Conservation (phyloP, 2,797 vertebrate genomes). For the Labroides dimidiatus region DNA sequence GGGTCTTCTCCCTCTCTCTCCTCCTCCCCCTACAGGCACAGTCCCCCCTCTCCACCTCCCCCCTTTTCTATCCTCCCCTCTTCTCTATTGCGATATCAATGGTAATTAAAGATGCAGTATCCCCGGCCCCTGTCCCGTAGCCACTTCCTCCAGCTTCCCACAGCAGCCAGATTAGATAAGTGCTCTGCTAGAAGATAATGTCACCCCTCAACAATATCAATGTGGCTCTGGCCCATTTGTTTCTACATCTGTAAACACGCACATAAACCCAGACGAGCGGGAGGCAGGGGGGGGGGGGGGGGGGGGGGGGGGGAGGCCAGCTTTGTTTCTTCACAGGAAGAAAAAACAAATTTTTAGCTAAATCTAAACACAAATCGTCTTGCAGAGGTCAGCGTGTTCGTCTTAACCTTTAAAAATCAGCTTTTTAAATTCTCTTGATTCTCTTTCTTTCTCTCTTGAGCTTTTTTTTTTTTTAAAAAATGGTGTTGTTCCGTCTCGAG, state of each 20-base stretch:
- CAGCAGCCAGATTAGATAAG: conserved; percentile 85
- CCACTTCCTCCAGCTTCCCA: conserved; percentile 78
- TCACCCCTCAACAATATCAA: conserved; percentile 78
- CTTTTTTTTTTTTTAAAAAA: conserved; percentile 29
- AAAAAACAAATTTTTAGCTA: conserved; percentile 9
- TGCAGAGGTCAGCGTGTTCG: neutral
- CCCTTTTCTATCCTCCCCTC: conserved; percentile 53
- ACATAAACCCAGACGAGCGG: conserved; percentile 28
- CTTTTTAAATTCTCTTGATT: too few species aligned
- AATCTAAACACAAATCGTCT: conserved; percentile 3
- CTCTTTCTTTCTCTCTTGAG: neutral
- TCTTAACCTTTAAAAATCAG: conserved; percentile 6
- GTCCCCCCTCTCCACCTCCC: conserved; percentile 25
- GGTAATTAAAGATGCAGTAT: conserved; percentile 87
- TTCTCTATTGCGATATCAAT: conserved; percentile 82
- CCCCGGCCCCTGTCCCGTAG: conserved; percentile 73
- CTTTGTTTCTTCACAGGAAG: conserved; percentile 18
- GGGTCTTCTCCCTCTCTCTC: conserved; percentile 70
- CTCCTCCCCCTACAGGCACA: neutral
- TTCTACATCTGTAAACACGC: conserved; percentile 73
- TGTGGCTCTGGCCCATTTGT: conserved; percentile 70
- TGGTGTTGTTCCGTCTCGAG: conserved; percentile 56
- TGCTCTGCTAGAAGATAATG: conserved; percentile 81
- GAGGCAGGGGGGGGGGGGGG: neutral
- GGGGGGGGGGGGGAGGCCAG: neutral